Evolutionary conservation across 2,113 vertebrate species (phyloP).

Genomic region (Gadus chalcogrammus): DNA sequence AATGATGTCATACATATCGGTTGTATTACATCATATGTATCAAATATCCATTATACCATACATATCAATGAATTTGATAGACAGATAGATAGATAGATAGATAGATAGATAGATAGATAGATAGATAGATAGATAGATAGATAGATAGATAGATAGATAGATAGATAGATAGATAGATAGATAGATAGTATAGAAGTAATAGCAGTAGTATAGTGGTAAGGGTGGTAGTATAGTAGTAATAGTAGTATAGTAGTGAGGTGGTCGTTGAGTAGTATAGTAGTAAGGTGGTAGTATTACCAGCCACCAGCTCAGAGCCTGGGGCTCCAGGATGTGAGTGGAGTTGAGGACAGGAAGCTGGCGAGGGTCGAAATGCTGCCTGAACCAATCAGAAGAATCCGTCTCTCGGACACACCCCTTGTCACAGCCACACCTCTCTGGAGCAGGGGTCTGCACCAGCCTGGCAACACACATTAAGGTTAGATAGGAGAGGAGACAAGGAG

Average conservation of each 20-base stretch:
- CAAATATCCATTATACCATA: too few relatives aligned
- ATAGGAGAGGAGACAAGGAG: too few relatives aligned
- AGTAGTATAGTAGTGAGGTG: background rate
- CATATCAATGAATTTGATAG: background rate
- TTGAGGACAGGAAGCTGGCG: conserved; percentile 60
- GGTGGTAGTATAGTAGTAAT: too few relatives aligned
- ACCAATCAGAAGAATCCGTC: conserved; percentile 56
- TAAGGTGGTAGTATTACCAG: conserved; percentile 71
- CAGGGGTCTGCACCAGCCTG: background rate
- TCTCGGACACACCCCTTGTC: conserved; percentile 41
- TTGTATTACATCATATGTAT: too few relatives aligned
- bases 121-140: background rate
- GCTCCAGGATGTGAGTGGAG: conserved; percentile 42
- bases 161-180: too few relatives aligned
- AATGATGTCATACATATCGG: too few relatives aligned
- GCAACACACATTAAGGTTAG: too few relatives aligned
- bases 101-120: background rate
- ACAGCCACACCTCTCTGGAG: conserved; percentile 45
- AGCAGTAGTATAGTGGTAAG: background rate
- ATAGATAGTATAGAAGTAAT: background rate
- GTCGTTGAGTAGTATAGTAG: too few relatives aligned
- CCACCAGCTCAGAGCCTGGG: conserved; percentile 70
- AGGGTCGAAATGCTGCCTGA: conserved; percentile 61
- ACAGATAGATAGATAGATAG: background rate
- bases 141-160: background rate